Conservation (phyloP, 1,140 invertebrate genomes). For the Phymorhynchus buccinoides region DNA sequence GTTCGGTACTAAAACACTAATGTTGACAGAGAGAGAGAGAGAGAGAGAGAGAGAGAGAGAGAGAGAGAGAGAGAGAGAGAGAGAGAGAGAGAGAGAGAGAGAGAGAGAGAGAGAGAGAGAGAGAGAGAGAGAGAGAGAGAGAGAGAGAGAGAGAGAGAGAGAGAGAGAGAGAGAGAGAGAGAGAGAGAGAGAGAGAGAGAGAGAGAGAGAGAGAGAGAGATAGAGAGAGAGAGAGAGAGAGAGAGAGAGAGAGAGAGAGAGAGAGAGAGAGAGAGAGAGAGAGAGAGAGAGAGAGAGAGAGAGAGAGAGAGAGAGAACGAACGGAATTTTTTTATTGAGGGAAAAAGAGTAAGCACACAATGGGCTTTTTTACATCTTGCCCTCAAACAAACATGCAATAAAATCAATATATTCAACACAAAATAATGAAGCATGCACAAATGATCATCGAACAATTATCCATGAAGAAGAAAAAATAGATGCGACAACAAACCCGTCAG, state of each 20-base stretch:
- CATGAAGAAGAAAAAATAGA: neutral
- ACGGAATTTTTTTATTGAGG: too few relatives aligned
- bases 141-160: too few relatives aligned
- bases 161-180: too few relatives aligned
- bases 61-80: neutral
- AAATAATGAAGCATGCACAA: too few relatives aligned
- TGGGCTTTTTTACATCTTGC: too few relatives aligned
- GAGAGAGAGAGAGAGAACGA: neutral
- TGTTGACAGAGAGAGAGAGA: neutral
- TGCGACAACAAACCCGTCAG: too few relatives aligned
- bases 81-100: neutral
- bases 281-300: neutral
- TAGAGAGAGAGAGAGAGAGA: too few relatives aligned
- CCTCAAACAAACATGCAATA: too few relatives aligned
- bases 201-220: neutral
- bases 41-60: neutral
- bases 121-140: too few relatives aligned
- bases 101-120: neutral
- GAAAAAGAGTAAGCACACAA: too few relatives aligned
- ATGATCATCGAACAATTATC: neutral
- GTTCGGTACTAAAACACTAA: neutral
- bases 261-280: neutral
- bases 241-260: too few relatives aligned
- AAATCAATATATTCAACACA: too few relatives aligned
- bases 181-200: neutral